Base-by-base conservation (phyloP, 2,888 invertebrate genomes). In the Hyposoter dolosus region DNA sequence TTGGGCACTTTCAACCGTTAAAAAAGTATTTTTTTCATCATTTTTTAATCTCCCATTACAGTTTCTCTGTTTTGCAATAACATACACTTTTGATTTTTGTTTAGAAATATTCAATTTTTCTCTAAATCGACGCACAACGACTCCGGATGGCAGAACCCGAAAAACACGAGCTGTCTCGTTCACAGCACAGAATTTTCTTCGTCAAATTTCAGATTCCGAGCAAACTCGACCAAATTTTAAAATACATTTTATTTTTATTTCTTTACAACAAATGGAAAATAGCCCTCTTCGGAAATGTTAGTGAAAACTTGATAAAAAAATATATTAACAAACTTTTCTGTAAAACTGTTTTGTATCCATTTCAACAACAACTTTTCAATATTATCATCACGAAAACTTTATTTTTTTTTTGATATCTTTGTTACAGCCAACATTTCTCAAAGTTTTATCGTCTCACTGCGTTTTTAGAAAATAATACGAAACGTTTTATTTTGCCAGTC, bases 281-380 rank as follows among this genome's bases (percentile, higher is more conserved):
- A 40, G 40, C 40, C 40, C 23, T 23, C 17, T 19, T 45, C 69
- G 10, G 7, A 47, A 47, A 28, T 23, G 17, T 28, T 23, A 47
- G 28, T 28, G 69, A 47, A 28, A 28, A 19, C 68, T 28, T 28
- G 7, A 69, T 69, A 69, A 69, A 47, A 47, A 69, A 47, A 69
- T 69, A 69, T 47, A 7, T 69, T 12, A 17, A 47, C 28, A 17
- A 69, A n/a, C 17, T 32, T 7, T 69, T 47, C 28, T 6, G 28
- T 47, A 47, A 28, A 69, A 28, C 15, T 17, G 17, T 47, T 66
- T 35, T 66, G 19, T 43, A 47, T 43, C 28, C 6, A 19, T 43
- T 40, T 32, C 7, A 28, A 45, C 45, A 69, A 47, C 28, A 32
- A n/a, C n/a, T 19, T 69, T 47, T 69, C 47, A 10, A 69, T 69